Evolutionary conservation across 2,797 vertebrate genomes (phyloP).

Genomic region (Acipenser oxyrinchus): DNA sequence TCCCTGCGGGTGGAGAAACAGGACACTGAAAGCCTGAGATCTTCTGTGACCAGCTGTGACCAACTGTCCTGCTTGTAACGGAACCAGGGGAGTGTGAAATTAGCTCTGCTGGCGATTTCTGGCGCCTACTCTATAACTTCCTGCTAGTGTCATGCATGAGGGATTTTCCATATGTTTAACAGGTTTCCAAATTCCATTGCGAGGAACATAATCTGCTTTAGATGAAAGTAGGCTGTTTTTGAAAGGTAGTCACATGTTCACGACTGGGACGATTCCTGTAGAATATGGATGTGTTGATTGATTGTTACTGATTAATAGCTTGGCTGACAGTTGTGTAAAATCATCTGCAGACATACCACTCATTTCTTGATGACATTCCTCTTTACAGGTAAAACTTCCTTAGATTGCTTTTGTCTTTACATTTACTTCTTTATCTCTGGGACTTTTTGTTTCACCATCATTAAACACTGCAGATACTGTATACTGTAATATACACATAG

Average conservation of each 20-base stretch:
- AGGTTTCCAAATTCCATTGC: background rate
- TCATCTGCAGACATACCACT: too few species aligned
- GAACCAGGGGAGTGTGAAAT: slow-evolving; percentile 67
- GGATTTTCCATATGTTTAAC: background rate
- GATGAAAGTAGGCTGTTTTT: background rate
- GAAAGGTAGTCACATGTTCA: background rate
- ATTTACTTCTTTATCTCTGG: too few species aligned
- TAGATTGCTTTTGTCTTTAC: too few species aligned
- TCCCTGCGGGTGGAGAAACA: background rate
- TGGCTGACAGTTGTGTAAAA: background rate
- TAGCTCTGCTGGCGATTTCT: slow-evolving; percentile 48
- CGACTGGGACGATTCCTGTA: background rate
- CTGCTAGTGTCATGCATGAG: slow-evolving; percentile 23
- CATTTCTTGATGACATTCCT: too few species aligned
- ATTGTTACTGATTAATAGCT: background rate
- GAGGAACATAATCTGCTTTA: background rate
- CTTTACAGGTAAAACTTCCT: too few species aligned
- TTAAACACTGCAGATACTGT: too few species aligned
- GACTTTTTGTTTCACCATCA: too few species aligned
- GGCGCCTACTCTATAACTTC: slow-evolving; percentile 39
- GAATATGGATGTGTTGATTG: background rate
- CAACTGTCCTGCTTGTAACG: slow-evolving; percentile 48
- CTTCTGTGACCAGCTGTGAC: slow-evolving; percentile 28
- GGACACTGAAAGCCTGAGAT: background rate
- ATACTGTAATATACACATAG: too few species aligned